Conservation (phyloP, 2,888 invertebrate genomes). For the Drosophila nr. fundita region DNA sequence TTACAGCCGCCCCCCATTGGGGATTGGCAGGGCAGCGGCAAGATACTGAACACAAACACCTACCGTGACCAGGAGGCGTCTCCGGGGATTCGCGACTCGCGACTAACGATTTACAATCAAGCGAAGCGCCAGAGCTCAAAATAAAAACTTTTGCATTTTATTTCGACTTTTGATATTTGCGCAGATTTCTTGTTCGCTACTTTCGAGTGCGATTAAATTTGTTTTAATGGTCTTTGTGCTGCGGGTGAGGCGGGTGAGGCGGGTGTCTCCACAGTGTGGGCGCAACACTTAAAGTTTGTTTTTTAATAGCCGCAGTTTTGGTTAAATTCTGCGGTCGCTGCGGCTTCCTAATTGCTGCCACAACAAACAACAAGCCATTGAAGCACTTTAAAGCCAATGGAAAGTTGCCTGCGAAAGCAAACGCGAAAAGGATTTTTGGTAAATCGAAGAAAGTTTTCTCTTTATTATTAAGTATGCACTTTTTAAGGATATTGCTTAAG, state of each 20-base stretch:
- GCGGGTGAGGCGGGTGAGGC: background rate
- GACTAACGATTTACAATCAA: slow-evolving; percentile 83
- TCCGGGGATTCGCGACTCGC: slow-evolving; percentile 62
- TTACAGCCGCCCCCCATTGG: slow-evolving; percentile 26
- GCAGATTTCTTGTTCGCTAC: slow-evolving; percentile 69
- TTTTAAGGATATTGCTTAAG: no score
- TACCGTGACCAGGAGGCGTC: slow-evolving; percentile 43
- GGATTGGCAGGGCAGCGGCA: background rate
- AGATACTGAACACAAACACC: slow-evolving; percentile 32
- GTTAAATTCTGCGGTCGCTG: slow-evolving; percentile 41
- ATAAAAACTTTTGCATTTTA: slow-evolving; percentile 79
- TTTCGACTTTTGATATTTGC: slow-evolving; percentile 75
- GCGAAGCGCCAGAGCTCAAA: slow-evolving; percentile 68
- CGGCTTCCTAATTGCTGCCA: slow-evolving; percentile 50
- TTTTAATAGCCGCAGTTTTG: slow-evolving; percentile 70
- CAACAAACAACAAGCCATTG: slow-evolving; percentile 28
- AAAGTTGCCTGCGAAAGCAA: background rate
- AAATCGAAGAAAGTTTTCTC: background rate
- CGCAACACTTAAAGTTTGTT: slow-evolving; percentile 65
- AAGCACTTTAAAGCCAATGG: slow-evolving; percentile 28
- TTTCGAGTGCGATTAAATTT: slow-evolving; percentile 85
- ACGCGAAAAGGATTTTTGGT: background rate
- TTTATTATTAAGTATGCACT: background rate
- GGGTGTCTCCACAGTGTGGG: slow-evolving; percentile 9
- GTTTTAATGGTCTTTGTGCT: slow-evolving; percentile 84